Conservation (phyloP, 2,888 invertebrate genomes). For the Adineta ricciae region DNA sequence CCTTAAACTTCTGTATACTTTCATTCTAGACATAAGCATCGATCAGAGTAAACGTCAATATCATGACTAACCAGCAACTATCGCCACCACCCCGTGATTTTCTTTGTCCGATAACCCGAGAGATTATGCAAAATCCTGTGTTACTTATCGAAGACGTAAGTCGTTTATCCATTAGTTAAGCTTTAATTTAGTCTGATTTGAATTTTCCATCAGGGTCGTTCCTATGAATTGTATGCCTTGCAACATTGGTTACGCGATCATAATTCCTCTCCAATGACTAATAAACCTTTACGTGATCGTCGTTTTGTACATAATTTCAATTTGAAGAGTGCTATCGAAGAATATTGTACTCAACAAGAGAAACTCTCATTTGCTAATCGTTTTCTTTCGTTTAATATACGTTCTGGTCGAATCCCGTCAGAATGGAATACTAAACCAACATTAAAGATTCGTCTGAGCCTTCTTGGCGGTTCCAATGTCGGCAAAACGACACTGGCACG, state of each 20-base stretch:
- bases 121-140: background rate
- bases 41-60: background rate
- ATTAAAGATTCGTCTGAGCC: background rate
- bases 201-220: too few relatives aligned
- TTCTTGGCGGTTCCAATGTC: background rate
- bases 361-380: background rate
- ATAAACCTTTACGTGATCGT: background rate
- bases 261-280: slow-evolving; percentile 18
- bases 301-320: slow-evolving; percentile 4
- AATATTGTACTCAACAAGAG: slow-evolving; percentile 18
- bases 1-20: background rate
- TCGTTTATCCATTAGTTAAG: background rate
- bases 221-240: slow-evolving; percentile 8
- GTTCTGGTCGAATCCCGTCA: background rate
- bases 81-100: slow-evolving; percentile 5
- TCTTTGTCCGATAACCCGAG: slow-evolving; percentile 12
- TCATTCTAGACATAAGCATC: background rate
- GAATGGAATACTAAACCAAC: background rate
- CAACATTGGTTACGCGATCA: slow-evolving; percentile 15
- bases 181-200: too few relatives aligned
- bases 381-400: background rate
- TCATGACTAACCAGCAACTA: background rate
- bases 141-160: slow-evolving; percentile 14
- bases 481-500: background rate
- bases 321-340: slow-evolving; percentile 21